Conservation (phyloP, 2,113 vertebrate species). For the Cercopithecus mona region DNA sequence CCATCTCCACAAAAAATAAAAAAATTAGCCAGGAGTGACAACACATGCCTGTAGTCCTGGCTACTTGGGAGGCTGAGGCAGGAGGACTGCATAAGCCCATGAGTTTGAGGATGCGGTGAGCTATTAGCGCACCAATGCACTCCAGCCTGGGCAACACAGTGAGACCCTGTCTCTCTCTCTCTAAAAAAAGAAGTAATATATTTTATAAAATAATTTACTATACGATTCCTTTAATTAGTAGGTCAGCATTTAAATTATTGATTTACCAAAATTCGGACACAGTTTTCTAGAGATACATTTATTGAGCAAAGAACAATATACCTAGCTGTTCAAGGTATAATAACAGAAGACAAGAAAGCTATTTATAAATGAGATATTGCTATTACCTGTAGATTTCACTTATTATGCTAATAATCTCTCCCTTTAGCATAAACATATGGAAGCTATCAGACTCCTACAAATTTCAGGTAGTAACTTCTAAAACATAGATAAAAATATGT, state of each 20-base stretch:
- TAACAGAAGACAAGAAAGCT: neutral
- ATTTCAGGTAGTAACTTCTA: neutral
- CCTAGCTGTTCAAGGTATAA: neutral
- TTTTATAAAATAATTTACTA: conserved; percentile 37
- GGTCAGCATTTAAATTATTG: neutral
- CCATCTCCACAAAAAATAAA: no score
- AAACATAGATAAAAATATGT: neutral
- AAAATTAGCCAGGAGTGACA: no score
- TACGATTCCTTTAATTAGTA: neutral
- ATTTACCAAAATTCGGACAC: conserved; percentile 23
- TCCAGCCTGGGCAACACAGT: no score
- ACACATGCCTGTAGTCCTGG: no score
- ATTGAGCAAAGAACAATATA: neutral
- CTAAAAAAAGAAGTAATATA: neutral
- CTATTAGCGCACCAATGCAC: no score
- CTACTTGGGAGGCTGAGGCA: no score
- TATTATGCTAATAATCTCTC: neutral
- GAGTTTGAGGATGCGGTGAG: no score
- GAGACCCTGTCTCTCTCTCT: no score
- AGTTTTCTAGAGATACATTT: conserved; percentile 31
- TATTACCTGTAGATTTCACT: neutral
- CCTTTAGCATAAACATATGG: neutral
- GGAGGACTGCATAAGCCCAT: no score
- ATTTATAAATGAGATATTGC: neutral
- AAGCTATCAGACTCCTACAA: neutral